Percentiles rank a stretch among this genome's conserved stretches.
Evolutionary conservation across 2,797 vertebrate species (phyloP).

Genomic region (Phrynocephalus vlangalii): DNA sequence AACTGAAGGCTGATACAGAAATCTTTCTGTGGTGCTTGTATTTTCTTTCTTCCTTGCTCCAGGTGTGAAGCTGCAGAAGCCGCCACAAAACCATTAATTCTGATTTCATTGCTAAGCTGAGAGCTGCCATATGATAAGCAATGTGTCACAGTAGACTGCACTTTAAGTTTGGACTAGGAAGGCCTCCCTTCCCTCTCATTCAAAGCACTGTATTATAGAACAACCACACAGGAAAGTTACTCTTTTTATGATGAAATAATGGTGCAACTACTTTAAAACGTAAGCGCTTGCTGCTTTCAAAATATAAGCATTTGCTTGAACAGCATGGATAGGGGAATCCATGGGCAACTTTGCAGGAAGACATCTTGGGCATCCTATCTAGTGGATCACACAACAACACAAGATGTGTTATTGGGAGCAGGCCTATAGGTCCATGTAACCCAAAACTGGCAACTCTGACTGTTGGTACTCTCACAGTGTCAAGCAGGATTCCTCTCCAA

Average conservation of each 20-base stretch:
- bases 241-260: fast-evolving
- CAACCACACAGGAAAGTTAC: neutral
- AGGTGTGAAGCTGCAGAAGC: conserved; percentile 67
- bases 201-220: neutral
- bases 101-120: conserved; percentile 55
- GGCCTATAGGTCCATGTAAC: too few species aligned
- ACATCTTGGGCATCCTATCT: conserved; percentile 49
- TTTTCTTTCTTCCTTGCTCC: conserved; percentile 49
- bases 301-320: neutral
- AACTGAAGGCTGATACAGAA: conserved; percentile 36
- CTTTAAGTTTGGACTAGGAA: neutral
- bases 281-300: neutral
- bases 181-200: too few species aligned
- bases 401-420: too few species aligned
- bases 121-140: neutral
- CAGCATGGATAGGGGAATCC: fast-evolving
- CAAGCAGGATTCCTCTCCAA: too few species aligned
- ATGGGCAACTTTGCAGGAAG: neutral
- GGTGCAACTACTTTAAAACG: neutral
- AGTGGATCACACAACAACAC: conserved; percentile 30
- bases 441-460: too few species aligned
- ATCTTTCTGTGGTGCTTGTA: conserved; percentile 17
- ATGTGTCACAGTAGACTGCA: neutral
- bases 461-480: too few species aligned
- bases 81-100: conserved; percentile 65